These are phyloP conservation scores for Volucella inanis DNA, from an alignment of 2,888 invertebrate species.

Conservation along the genomic window DNA sequence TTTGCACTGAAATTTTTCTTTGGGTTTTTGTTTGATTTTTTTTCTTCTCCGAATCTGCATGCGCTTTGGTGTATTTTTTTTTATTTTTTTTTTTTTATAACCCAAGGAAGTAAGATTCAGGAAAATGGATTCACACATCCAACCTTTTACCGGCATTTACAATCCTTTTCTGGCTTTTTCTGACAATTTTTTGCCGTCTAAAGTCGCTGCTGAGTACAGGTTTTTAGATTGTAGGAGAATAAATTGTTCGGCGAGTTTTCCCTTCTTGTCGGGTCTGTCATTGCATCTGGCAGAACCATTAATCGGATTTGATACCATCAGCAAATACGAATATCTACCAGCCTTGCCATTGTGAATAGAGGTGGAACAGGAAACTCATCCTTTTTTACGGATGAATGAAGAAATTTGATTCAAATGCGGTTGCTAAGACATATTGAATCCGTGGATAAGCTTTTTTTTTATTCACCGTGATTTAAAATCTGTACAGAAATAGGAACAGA, in stretches of 20 bases:
- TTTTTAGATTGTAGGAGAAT: slow-evolving; percentile 55
- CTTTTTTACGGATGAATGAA: slow-evolving; percentile 15
- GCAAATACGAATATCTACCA: not conserved
- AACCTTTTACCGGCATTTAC: slow-evolving; percentile 3
- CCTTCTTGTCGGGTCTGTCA: slow-evolving; percentile 55
- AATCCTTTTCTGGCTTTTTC: not conserved
- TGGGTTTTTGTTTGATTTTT: not conserved
- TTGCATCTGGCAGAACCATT: slow-evolving; percentile 69
- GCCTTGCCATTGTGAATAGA: not conserved
- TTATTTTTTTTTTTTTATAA: slow-evolving; percentile 21
- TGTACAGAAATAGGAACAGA: no score
- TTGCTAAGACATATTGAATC: slow-evolving; percentile 57
- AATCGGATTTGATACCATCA: slow-evolving; percentile 65
- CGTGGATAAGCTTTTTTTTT: slow-evolving; percentile 44
- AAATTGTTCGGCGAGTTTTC: slow-evolving; percentile 28
- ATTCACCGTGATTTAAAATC: not conserved
- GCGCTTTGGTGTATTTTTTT: not conserved
- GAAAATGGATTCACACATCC: slow-evolving; percentile 37
- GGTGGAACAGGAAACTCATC: not conserved
- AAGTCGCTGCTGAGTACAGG: slow-evolving; percentile 59
- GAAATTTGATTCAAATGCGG: slow-evolving; percentile 61
- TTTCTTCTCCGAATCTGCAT: slow-evolving; percentile 53
- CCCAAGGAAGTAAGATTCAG: slow-evolving; percentile 33
- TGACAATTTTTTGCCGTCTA: slow-evolving; percentile 12
- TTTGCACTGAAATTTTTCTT: slow-evolving; percentile 21